A percentile compares a stretch with the other conserved stretches of the same genome.
Evolutionary conservation across 2,113 vertebrate genomes (phyloP).

Genomic region (Thalassoma bifasciatum): DNA sequence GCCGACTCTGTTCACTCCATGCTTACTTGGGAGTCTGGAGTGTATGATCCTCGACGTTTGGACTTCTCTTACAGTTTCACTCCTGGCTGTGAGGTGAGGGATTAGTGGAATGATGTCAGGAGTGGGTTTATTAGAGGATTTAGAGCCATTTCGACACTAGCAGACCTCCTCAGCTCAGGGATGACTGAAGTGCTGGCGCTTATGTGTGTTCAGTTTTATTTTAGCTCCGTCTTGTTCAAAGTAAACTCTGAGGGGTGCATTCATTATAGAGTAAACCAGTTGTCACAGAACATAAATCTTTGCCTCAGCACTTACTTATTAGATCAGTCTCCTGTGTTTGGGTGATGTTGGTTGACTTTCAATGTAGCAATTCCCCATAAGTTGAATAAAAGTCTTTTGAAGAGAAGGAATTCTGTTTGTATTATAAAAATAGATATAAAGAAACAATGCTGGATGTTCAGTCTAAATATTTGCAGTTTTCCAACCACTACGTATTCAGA

Average conservation of each 20-base stretch:
- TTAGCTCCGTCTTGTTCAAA: conserved; percentile 25
- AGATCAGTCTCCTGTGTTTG: conserved; percentile 4
- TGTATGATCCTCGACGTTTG: conserved; percentile 42
- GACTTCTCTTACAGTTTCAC: conserved; percentile 42
- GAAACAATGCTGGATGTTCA: no score
- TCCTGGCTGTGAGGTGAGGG: conserved; percentile 59
- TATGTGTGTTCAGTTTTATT: conserved; percentile 25
- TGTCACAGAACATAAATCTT: conserved; percentile 30
- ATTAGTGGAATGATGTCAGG: conserved; percentile 71
- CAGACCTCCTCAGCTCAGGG: conserved; percentile 44
- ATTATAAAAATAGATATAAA: no score
- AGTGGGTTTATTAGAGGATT: conserved; percentile 73
- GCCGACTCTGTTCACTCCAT: conserved; percentile 26
- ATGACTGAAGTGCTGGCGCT: conserved; percentile 9
- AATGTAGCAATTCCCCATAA: no score
- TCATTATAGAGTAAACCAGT: conserved; percentile 28
- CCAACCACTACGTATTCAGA: no score
- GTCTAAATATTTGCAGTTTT: no score
- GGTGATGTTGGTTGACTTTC: neutral
- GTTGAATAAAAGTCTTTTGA: no score
- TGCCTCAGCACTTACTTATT: conserved; percentile 27
- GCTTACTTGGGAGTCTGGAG: conserved; percentile 25
- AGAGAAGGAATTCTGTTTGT: no score
- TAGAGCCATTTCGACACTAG: conserved; percentile 62
- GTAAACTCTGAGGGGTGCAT: conserved; percentile 21